phyloP scores from a whole-genome alignment of 2,888 invertebrate genomes.

The Cephonodes hylas region DNA sequence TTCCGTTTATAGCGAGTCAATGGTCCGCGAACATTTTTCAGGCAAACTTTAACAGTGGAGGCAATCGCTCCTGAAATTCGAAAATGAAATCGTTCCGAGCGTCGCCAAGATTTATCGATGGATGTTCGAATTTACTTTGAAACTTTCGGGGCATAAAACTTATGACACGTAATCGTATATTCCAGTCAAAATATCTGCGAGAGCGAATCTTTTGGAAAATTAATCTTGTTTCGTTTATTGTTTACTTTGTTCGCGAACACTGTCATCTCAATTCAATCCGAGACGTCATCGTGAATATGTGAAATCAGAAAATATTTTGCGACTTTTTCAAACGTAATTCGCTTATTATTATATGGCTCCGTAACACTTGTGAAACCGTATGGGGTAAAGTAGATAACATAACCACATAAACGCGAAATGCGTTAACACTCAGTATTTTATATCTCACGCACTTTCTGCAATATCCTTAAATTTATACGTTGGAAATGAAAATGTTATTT shows the following conservation, averaged over 20 bases:
- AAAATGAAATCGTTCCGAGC: slow-evolving; percentile 81
- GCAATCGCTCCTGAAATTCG: slow-evolving; percentile 81
- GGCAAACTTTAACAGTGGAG: slow-evolving; percentile 81
- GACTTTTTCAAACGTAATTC: background rate
- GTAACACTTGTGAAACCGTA: background rate
- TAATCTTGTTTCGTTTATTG: slow-evolving; percentile 52
- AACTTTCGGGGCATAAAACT: slow-evolving; percentile 79
- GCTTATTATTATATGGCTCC: slow-evolving; percentile 1
- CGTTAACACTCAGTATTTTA: slow-evolving; percentile 4
- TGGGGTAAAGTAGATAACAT: slow-evolving; percentile 10
- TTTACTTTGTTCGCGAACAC: slow-evolving; percentile 39
- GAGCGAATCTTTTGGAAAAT: slow-evolving; percentile 51
- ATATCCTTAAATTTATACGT: background rate
- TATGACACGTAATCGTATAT: slow-evolving; percentile 80
- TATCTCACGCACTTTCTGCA: slow-evolving; percentile 1
- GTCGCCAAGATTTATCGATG: slow-evolving; percentile 81
- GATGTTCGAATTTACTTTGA: slow-evolving; percentile 80
- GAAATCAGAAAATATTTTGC: slow-evolving; percentile 12
- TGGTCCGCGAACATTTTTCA: slow-evolving; percentile 81
- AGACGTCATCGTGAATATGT: slow-evolving; percentile 15
- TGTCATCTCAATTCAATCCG: slow-evolving; percentile 30
- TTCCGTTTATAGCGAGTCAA: slow-evolving; percentile 81
- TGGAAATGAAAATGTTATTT: background rate
- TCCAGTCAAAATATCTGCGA: slow-evolving; percentile 60
- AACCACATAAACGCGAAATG: background rate